Evolutionary conservation across 2,797 vertebrate species (phyloP).

Genomic region (Hyperoplus immaculatus): DNA sequence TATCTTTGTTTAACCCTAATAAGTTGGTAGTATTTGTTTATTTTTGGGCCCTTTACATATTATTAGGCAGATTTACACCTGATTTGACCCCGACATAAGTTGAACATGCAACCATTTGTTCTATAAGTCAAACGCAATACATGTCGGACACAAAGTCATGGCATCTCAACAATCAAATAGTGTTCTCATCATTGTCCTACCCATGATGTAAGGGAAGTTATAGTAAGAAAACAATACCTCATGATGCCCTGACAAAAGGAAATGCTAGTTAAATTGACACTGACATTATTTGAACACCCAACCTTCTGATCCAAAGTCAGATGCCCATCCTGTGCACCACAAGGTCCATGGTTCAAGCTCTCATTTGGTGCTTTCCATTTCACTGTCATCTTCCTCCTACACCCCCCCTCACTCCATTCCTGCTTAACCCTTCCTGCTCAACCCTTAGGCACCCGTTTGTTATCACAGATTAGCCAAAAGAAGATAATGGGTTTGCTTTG

Average conservation of each 20-base stretch:
- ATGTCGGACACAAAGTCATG: background rate
- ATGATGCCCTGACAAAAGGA: background rate
- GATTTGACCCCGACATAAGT: background rate
- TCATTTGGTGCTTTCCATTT: background rate
- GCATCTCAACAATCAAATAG: background rate
- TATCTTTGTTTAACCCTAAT: background rate
- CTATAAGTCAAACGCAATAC: background rate
- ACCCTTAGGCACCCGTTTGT: slow-evolving; percentile 22
- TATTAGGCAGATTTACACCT: background rate
- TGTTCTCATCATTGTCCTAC: background rate
- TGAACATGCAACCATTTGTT: background rate
- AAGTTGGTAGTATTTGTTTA: background rate
- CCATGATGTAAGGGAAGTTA: too few species aligned
- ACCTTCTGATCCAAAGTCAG: slow-evolving; percentile 7
- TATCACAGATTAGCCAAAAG: slow-evolving; percentile 50
- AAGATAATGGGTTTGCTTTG: slow-evolving; percentile 44
- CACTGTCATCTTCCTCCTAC: background rate
- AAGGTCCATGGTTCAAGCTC: background rate
- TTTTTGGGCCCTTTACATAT: background rate
- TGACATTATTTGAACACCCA: background rate
- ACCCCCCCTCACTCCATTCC: background rate
- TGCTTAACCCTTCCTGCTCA: slow-evolving; percentile 6
- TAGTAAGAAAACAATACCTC: background rate
- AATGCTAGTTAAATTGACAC: background rate
- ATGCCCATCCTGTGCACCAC: background rate